Evolutionary conservation across 2,113 vertebrate species (phyloP).

Genomic region (Perccottus glenii): DNA sequence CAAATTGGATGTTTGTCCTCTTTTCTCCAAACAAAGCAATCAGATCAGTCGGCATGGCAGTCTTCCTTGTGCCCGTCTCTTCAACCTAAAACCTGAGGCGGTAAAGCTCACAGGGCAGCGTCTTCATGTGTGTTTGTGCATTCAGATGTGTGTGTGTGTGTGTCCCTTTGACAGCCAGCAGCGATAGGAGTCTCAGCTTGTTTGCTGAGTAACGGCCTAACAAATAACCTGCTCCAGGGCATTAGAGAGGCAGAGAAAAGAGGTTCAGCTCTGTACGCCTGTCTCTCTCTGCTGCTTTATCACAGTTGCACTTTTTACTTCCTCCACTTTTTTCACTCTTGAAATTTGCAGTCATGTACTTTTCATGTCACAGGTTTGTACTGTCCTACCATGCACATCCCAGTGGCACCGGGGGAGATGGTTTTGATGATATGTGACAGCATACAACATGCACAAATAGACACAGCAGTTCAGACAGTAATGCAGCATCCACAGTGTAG

Average conservation of each 20-base stretch:
- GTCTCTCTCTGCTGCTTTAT: constrained; percentile 2
- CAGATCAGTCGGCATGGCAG: constrained; percentile 40
- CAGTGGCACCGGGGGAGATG: constrained; percentile 22
- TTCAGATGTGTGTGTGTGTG: constrained; percentile 10
- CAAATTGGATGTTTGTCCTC: constrained; percentile 27
- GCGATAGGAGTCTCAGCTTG: constrained; percentile 51
- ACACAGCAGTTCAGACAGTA: constrained; percentile 44
- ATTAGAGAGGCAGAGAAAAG: constrained; percentile 32
- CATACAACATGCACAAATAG: constrained; percentile 34
- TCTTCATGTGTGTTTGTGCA: constrained; percentile 11
- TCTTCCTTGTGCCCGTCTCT: constrained; percentile 32
- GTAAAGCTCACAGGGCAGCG: constrained; percentile 5
- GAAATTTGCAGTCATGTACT: constrained; percentile 2
- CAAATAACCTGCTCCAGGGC: constrained; percentile 67
- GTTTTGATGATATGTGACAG: constrained; percentile 22
- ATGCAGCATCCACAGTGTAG: constrained; percentile 36
- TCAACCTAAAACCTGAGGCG: constrained; percentile 10
- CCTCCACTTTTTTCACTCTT: neutral
- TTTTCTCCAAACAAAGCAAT: constrained; percentile 25
- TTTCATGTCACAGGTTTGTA: neutral
- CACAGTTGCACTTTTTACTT: constrained; percentile 7
- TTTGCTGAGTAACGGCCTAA: constrained; percentile 66
- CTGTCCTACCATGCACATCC: neutral
- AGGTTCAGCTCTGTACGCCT: constrained; percentile 1
- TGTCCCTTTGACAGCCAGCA: constrained; percentile 46